Evolutionary conservation across 2,888 invertebrate species (phyloP).

Genomic region (Noctuana brunneofusca): DNA sequence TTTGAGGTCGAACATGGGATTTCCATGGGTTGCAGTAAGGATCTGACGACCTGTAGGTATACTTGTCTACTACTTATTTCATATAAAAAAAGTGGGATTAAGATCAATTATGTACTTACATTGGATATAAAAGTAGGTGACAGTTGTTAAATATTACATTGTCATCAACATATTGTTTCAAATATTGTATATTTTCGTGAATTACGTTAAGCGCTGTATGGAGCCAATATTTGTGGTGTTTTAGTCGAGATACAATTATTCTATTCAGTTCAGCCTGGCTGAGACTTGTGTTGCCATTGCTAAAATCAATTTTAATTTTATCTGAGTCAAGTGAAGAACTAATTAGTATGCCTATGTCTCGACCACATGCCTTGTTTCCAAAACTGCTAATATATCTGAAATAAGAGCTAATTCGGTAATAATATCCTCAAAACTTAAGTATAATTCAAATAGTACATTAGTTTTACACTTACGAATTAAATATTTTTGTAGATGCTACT

Average conservation of each 20-base stretch:
- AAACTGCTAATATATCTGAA: constrained; percentile 81
- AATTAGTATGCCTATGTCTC: constrained; percentile 65
- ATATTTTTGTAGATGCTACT: constrained; percentile 62
- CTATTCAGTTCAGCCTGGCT: constrained; percentile 35
- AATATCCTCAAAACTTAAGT: constrained; percentile 1
- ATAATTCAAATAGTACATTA: constrained; percentile 10
- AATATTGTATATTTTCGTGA: constrained; percentile 81
- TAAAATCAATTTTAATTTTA: constrained; percentile 14
- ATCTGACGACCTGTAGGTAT: no score
- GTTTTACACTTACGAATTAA: constrained; percentile 64
- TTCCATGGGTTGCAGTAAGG: no score
- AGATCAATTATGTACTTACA: constrained; percentile 76
- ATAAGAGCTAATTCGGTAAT: constrained; percentile 28
- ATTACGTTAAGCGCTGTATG: constrained; percentile 84
- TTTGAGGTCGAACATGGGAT: no score
- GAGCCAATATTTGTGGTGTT: constrained; percentile 85
- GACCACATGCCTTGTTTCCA: constrained; percentile 75
- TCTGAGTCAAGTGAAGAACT: constrained; percentile 51
- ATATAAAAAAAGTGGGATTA: no score
- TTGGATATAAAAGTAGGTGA: constrained; percentile 86
- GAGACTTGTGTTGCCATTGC: constrained; percentile 1
- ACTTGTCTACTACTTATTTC: no score
- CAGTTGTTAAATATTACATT: constrained; percentile 83
- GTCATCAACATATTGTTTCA: constrained; percentile 77
- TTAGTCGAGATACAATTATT: constrained; percentile 58